Evolutionary conservation across 2,888 invertebrate species (phyloP), one percentile per base, ranked within the genome.

Genomic region (Keiferia lycopersicella): DNA sequence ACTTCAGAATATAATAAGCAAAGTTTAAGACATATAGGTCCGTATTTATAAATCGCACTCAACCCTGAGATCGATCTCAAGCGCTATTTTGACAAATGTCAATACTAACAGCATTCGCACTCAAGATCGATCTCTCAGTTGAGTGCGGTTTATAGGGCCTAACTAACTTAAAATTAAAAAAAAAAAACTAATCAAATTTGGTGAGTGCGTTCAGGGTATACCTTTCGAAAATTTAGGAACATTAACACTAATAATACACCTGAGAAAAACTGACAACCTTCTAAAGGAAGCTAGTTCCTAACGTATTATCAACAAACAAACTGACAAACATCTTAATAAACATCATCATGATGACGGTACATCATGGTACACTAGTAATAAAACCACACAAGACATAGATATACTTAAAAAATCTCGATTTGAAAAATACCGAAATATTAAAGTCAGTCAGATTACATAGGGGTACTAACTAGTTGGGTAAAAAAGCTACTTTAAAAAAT

Each of bases 401-500:
- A 68, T 69, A 67, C 68, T n/a, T n/a, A n/a, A n/a, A 70, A 69
- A 70, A 68, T 50, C 59, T 62, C 66, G 18, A 66, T 66, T 65
- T 48, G 20, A 62, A 39, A 75, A 68, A 73, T 73, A 75, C 81
- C 77, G 67, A 75, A 81, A 76, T 34, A 56, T 50, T 77, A 87
- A 88, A 88, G 86, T 89, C 88, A 78, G 80, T 83, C 78, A 82
- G 80, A 75, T 79, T 76, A 71, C 76, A 77, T 77, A 77, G 81
- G 81, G 80, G 76, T 78, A 81, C 80, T 81, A 78, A 78, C 70
- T 74, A 77, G 70, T 73, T 80, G 85, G 86, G 87, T 90, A 89
- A 82, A 91, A 91, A 91, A 90, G 90, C 90, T 91, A 91, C 86
- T 71, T 76, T 78, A 78, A 71, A 73, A 69, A 70, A 77, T 79